Evolutionary conservation across 2,888 invertebrate species (phyloP), one percentile per base, ranked within the genome.

Genomic region (Diaperis boleti): DNA sequence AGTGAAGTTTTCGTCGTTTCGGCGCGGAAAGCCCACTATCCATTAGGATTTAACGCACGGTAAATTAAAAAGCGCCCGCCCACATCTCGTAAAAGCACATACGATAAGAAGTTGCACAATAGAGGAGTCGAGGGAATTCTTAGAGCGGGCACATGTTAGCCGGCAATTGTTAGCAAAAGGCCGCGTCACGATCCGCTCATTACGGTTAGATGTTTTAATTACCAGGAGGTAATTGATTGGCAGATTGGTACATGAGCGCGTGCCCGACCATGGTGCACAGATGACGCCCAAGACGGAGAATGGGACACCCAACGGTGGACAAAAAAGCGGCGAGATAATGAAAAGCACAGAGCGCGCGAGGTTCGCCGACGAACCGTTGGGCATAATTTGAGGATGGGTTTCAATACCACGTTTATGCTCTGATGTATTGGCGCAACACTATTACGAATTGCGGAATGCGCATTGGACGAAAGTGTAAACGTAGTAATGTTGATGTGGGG

Each of bases 181-280:
- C 76, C 66, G 60, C 71, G 78, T 78, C 78, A 78, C 76, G 78
- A 74, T 77, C 71, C 68, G 70, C 74, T 76, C 78, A 77, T 78
- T 78, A 77, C 75, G 67, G 65, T 76, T 72, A 72, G 75, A 78
- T 77, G 77, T 77, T 77, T 78, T 78, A 78, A 78, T 78, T 78
- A 77, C 74, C 71, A 70, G 54, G 60, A 59, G 62, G 73, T 76
- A 77, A 77, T 76, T 76, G 77, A 77, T 77, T 74, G 72, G 70
- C 63, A 67, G 67, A 45, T 65, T 52, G 66, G 61, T 65, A 64
- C 69, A 62, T 68, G 67, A 69, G 69, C 70, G 69, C 72, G 70
- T 72, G 72, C 72, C 70, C 63, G 65, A 62, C 67, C 35, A 55
- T 45, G 45, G 20, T 42, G 7, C 45, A 56, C 45, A 56, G 29